Evolutionary conservation across 2,797 vertebrate species (phyloP).

Genomic region (Clarias pachynema): DNA sequence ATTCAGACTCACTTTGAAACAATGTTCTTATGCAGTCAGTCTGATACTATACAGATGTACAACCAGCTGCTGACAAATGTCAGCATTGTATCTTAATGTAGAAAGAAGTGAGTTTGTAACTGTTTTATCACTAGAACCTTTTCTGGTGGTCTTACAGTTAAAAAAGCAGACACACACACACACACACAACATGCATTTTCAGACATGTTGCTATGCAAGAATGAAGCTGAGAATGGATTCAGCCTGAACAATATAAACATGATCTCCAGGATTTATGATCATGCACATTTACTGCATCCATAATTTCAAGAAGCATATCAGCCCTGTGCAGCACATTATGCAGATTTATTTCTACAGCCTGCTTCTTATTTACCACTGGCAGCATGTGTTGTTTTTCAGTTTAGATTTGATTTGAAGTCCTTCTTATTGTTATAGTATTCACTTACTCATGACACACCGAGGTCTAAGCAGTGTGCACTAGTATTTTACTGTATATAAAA

Average conservation of each 20-base stretch:
- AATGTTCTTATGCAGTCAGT: background rate
- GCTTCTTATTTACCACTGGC: constrained; percentile 65
- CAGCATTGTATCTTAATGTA: background rate
- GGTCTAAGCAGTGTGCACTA: constrained; percentile 28
- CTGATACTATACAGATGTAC: background rate
- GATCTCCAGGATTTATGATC: background rate
- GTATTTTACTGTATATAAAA: constrained; percentile 45
- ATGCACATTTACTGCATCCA: constrained; percentile 19
- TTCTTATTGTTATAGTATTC: background rate
- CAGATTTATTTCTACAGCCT: constrained; percentile 49
- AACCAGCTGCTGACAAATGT: background rate
- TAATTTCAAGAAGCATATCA: constrained; percentile 25
- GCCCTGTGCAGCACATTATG: background rate
- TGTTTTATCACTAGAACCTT: background rate
- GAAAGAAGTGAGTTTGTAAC: background rate
- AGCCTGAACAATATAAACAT: background rate
- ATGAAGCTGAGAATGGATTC: background rate
- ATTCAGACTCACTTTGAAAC: constrained; percentile 7
- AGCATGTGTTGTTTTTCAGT: constrained; percentile 59
- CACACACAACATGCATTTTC: background rate
- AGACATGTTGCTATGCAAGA: background rate
- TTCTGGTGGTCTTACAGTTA: background rate
- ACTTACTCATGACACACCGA: background rate
- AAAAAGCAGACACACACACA: background rate
- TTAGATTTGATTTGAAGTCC: constrained; percentile 33